phyloP scores from a whole-genome alignment of 2,888 invertebrate species.

The Aporophyla nigra region DNA sequence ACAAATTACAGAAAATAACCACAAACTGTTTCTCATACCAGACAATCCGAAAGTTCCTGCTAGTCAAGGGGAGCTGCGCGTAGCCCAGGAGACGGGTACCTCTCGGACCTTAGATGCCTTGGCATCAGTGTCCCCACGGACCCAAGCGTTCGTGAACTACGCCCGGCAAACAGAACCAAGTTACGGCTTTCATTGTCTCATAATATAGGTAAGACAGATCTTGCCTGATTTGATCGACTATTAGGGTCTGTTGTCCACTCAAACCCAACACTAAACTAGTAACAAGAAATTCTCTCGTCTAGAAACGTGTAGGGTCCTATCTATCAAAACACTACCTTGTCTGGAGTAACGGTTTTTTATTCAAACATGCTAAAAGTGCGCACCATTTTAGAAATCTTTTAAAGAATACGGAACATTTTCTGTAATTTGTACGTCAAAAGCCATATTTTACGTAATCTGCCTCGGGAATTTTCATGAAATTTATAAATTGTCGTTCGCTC shows the following conservation, averaged over 20 bases:
- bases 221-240: neutral
- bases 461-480: neutral
- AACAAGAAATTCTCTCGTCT: too few relatives aligned
- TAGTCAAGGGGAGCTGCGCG: neutral
- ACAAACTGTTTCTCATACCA: constrained; percentile 36
- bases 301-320: neutral
- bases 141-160: neutral
- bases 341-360: neutral
- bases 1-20: constrained; percentile 26
- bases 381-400: neutral
- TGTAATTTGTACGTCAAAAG: neutral
- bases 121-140: neutral
- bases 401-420: neutral
- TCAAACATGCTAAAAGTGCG: neutral
- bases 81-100: neutral
- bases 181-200: neutral
- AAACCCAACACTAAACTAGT: neutral
- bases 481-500: neutral
- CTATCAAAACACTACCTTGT: neutral
- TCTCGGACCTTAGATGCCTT: neutral
- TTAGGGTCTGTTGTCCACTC: neutral
- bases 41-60: constrained; percentile 13
- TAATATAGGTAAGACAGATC: constrained; percentile 27
- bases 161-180: neutral
- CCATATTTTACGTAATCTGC: neutral